These are phyloP conservation scores for Armadillidium nasatum DNA, from an alignment of 1,140 invertebrate genomes.

Conservation along the genomic window DNA sequence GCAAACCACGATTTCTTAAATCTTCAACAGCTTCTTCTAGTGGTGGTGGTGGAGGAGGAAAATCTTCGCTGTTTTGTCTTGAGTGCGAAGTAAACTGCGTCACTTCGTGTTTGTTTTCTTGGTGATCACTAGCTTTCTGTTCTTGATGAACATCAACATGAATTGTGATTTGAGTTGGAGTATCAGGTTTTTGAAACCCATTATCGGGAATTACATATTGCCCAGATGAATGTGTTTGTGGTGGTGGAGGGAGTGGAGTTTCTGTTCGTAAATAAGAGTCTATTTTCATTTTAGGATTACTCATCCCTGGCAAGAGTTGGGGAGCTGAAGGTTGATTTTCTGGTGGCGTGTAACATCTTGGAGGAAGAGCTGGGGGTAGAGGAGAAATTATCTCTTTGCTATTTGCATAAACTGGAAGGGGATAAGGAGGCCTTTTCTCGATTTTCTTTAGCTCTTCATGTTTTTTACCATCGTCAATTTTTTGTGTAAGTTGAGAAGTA, in stretches of 20 bases:
- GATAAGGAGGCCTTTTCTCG: constrained; percentile 38
- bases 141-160: constrained; percentile 46
- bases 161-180: constrained; percentile 42
- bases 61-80: constrained; percentile 78
- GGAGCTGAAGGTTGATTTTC: constrained; percentile 24
- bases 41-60: constrained; percentile 76
- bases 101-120: not conserved
- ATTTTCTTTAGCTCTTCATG: constrained; percentile 35
- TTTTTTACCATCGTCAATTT: constrained; percentile 26
- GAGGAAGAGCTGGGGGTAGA: constrained; percentile 38
- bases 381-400: not conserved
- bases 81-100: constrained; percentile 61
- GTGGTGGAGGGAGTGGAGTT: not conserved
- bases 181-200: constrained; percentile 22
- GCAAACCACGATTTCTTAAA: constrained; percentile 39
- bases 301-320: not conserved
- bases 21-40: constrained; percentile 57
- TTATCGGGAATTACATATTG: constrained; percentile 30
- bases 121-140: not conserved
- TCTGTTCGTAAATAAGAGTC: not conserved
- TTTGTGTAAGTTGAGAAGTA: constrained; percentile 66
- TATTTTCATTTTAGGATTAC: not conserved
- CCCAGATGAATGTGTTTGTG: constrained; percentile 12
- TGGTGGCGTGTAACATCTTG: constrained; percentile 42
- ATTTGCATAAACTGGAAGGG: constrained; percentile 32